phyloP scores from a whole-genome alignment of 2,113 vertebrate genomes.

The Clarias batrachus region DNA sequence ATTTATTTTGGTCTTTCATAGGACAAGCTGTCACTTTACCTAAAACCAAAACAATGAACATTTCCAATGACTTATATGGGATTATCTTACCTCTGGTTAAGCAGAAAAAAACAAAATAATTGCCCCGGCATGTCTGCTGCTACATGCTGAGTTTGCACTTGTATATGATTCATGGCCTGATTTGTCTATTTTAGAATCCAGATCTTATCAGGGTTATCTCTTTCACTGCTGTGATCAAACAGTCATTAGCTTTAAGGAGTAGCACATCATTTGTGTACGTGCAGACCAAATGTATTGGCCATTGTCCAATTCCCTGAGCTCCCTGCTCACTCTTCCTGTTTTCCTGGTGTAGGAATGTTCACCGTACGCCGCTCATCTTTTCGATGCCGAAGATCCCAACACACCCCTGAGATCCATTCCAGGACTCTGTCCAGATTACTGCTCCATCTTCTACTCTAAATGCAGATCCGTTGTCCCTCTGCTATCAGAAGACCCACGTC shows the following conservation, averaged over 20 bases:
- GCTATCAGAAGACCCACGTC: slow-evolving; percentile 72
- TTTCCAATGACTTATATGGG: not conserved
- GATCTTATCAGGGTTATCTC: not conserved
- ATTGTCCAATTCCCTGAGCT: not conserved
- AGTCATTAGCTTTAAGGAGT: not conserved
- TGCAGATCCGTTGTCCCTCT: slow-evolving; percentile 76
- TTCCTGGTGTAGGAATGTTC: slow-evolving; percentile 84
- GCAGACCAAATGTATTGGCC: not conserved
- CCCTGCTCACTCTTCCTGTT: slow-evolving; percentile 21
- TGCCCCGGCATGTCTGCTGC: not conserved
- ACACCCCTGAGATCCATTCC: slow-evolving; percentile 83
- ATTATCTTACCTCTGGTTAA: not conserved
- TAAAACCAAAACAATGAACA: not conserved
- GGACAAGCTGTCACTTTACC: not conserved
- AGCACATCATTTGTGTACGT: not conserved
- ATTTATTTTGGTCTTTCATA: not conserved
- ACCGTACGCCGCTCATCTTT: slow-evolving; percentile 92
- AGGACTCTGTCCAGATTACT: slow-evolving; percentile 90
- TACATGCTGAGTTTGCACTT: not conserved
- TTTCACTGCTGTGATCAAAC: not conserved
- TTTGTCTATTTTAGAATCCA: not conserved
- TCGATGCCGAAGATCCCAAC: slow-evolving; percentile 85
- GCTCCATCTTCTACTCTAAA: slow-evolving; percentile 75
- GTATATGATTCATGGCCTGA: not conserved
- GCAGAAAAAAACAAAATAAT: not conserved